Evolutionary conservation across 2,797 vertebrate species (phyloP).

Genomic region (Cirrhinus mrigala): DNA sequence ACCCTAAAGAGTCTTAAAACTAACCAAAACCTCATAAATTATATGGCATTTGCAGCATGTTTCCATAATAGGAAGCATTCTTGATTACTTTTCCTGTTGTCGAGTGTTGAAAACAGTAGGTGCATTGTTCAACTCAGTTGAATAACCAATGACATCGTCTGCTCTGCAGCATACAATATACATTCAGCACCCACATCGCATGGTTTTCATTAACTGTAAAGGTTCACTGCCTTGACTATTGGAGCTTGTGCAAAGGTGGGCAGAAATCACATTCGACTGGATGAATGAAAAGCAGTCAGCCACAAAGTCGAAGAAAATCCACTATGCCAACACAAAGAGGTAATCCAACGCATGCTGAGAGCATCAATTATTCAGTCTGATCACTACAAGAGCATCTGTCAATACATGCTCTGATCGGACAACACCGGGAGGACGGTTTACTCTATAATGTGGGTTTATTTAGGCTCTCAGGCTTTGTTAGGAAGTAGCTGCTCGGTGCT

Average conservation of each 20-base stretch:
- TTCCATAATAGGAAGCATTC: background rate
- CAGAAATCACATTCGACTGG: background rate
- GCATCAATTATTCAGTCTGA: slow-evolving; percentile 48
- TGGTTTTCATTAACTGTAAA: slow-evolving; percentile 34
- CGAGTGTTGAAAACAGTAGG: slow-evolving; percentile 17
- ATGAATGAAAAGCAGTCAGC: slow-evolving; percentile 23
- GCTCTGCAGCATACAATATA: background rate
- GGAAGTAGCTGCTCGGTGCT: slow-evolving; percentile 15
- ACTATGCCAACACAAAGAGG: slow-evolving; percentile 8
- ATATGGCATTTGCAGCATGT: background rate
- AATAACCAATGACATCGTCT: background rate
- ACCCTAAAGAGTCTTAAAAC: background rate
- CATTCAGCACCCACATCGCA: background rate
- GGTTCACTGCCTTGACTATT: slow-evolving; percentile 3
- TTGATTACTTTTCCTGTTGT: background rate
- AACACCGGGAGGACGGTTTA: background rate
- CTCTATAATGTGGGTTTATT: background rate
- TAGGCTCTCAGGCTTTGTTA: background rate
- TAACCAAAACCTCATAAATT: background rate
- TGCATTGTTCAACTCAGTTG: background rate
- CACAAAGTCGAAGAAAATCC: slow-evolving; percentile 29
- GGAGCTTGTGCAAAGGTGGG: slow-evolving; percentile 14
- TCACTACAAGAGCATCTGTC: slow-evolving; percentile 42
- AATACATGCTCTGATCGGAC: slow-evolving; percentile 18
- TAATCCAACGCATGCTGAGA: slow-evolving; percentile 18